Conservation (phyloP, 2,888 invertebrate species). For the Lutraria lutraria region DNA sequence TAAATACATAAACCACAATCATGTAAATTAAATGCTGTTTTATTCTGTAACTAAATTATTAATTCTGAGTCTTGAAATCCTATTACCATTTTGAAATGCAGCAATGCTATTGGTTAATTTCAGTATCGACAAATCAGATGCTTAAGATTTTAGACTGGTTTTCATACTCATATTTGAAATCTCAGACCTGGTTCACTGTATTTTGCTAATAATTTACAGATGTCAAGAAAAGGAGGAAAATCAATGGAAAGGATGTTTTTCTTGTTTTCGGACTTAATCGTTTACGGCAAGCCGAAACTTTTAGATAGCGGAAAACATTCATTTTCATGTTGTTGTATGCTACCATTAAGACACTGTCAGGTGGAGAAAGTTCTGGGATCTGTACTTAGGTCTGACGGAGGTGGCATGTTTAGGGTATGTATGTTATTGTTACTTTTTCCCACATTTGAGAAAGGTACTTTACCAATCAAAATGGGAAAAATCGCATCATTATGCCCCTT, state of each 20-base stretch:
- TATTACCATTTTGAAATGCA: too few relatives aligned
- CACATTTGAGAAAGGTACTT: neutral
- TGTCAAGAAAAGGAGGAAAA: conserved; percentile 86
- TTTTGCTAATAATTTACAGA: conserved; percentile 85
- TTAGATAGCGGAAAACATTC: conserved; percentile 88
- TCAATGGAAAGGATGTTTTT: conserved; percentile 90
- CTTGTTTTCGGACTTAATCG: conserved; percentile 91
- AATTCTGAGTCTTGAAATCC: too few relatives aligned
- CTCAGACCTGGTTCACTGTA: too few relatives aligned
- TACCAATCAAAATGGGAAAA: neutral
- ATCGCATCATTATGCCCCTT: too few relatives aligned
- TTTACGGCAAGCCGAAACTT: conserved; percentile 91
- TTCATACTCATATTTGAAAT: too few relatives aligned
- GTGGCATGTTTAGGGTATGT: conserved; percentile 82
- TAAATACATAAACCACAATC: too few relatives aligned
- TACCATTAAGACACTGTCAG: conserved; percentile 91
- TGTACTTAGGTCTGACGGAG: conserved; percentile 87
- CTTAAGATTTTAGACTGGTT: too few relatives aligned
- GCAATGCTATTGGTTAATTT: too few relatives aligned
- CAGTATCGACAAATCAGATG: neutral
- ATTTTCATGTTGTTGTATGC: conserved; percentile 90
- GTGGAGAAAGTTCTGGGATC: conserved; percentile 89
- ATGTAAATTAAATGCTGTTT: too few relatives aligned
- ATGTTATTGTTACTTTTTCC: neutral
- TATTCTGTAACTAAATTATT: too few relatives aligned